A percentile compares a stretch with the other conserved stretches of the same genome.
Evolutionary conservation across 2,797 vertebrate species (phyloP).

Genomic region (Acipenser transmontanus): DNA sequence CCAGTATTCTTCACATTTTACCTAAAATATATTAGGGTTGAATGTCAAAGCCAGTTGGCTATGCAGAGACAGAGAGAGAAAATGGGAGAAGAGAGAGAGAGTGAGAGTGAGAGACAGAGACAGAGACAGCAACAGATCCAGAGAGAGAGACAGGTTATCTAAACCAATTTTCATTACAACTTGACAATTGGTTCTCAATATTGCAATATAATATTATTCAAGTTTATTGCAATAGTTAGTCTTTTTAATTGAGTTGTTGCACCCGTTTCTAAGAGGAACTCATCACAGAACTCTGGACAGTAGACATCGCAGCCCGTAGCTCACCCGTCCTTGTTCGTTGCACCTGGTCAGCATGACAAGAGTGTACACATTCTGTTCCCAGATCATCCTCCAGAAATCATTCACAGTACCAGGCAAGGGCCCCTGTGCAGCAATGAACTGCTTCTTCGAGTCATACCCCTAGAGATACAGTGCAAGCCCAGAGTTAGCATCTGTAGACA

Average conservation of each 20-base stretch:
- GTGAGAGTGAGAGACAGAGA: too few species aligned
- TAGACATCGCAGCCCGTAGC: conserved; percentile 29
- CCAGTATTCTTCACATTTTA: conserved; percentile 96
- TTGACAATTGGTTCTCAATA: too few species aligned
- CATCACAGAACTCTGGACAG: too few species aligned
- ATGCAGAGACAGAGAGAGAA: too few species aligned
- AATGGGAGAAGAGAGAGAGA: too few species aligned
- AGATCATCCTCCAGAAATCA: conserved; percentile 96
- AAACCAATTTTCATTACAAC: too few species aligned
- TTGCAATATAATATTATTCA: too few species aligned
- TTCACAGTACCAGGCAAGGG: conserved; percentile 81
- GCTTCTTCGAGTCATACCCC: conserved; percentile 82
- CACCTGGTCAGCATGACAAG: conserved; percentile 93
- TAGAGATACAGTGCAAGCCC: conserved; percentile 32
- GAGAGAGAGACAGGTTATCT: too few species aligned
- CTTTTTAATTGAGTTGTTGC: too few species aligned
- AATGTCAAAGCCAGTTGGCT: not conserved
- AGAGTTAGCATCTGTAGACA: not conserved
- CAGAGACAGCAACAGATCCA: too few species aligned
- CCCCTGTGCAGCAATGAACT: conserved; percentile 90
- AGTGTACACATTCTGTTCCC: conserved; percentile 83
- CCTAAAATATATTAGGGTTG: conserved; percentile 35
- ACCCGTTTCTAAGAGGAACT: too few species aligned
- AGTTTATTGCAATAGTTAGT: too few species aligned
- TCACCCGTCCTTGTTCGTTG: conserved; percentile 85